These are phyloP conservation scores for Endotricha flammealis DNA, from an alignment of 2,888 invertebrate genomes.

Conservation along the genomic window DNA sequence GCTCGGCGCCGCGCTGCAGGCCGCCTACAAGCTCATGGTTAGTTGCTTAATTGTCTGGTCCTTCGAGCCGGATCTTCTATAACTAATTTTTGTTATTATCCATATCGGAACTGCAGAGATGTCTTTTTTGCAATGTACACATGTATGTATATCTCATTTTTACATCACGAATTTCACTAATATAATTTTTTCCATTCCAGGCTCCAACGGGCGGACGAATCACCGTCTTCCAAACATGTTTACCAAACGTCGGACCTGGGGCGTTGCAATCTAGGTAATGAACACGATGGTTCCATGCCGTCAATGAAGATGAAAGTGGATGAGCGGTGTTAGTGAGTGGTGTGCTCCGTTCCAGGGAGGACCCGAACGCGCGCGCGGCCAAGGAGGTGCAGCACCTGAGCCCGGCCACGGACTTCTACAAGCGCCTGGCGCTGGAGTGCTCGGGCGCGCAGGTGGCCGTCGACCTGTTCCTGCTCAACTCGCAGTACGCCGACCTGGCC, in stretches of 20 bases:
- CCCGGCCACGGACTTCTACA: constrained; percentile 97
- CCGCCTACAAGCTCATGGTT: constrained; percentile 94
- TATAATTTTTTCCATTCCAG: constrained; percentile 72
- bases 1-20: constrained; percentile 94
- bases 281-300: too few relatives aligned
- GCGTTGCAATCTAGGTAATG: constrained; percentile 84
- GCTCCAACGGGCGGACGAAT: constrained; percentile 95
- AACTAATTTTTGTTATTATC: too few relatives aligned
- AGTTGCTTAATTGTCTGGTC: constrained; percentile 27
- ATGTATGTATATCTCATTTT: too few relatives aligned
- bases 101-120: too few relatives aligned
- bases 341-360: constrained; percentile 79
- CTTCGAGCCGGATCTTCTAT: too few relatives aligned
- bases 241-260: constrained; percentile 94
- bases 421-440: constrained; percentile 96
- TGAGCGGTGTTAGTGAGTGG: too few relatives aligned
- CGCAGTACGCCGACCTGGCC: constrained; percentile 95
- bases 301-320: too few relatives aligned
- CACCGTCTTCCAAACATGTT: constrained; percentile 94
- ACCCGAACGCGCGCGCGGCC: constrained; percentile 89
- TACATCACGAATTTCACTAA: background rate
- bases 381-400: constrained; percentile 92
- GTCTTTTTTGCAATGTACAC: too few relatives aligned
- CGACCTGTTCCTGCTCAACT: constrained; percentile 95
- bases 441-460: constrained; percentile 97